These are phyloP conservation scores for Pseudomyrmex pallidus DNA, from an alignment of 1,140 invertebrate genomes.

Conservation along the genomic window DNA sequence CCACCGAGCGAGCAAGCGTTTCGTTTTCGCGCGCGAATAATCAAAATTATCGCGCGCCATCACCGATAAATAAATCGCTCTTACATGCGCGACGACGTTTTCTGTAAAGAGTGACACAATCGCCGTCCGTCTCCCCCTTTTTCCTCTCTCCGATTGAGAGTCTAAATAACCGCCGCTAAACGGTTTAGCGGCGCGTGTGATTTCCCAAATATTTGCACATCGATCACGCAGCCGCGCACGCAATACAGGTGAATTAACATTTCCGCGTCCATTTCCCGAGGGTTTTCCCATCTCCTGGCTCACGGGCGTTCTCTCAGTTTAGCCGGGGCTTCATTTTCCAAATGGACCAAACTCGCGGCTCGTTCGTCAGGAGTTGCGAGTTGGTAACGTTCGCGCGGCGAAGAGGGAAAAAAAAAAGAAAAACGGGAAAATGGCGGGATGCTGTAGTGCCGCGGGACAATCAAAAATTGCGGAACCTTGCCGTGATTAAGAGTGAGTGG, in stretches of 20 bases:
- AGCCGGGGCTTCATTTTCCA: conserved; percentile 66
- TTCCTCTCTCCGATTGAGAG: neutral
- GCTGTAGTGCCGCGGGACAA: conserved; percentile 2
- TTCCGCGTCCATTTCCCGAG: conserved; percentile 50
- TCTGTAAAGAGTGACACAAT: neutral
- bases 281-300: conserved; percentile 33
- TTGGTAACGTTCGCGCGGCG: neutral
- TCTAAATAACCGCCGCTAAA: conserved; percentile 63
- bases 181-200: conserved; percentile 69
- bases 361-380: conserved; percentile 60
- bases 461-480: conserved; percentile 22
- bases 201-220: conserved; percentile 72
- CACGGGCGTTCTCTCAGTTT: conserved; percentile 18
- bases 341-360: conserved; percentile 68
- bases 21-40: conserved; percentile 3
- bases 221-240: conserved; percentile 58
- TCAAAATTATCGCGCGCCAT: neutral
- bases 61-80: conserved; percentile 34
- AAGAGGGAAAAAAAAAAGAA: neutral
- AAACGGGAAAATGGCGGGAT: conserved; percentile 9
- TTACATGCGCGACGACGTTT: neutral
- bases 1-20: neutral
- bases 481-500: conserved; percentile 19
- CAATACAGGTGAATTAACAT: conserved; percentile 68
- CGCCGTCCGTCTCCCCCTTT: neutral